Percentiles rank a stretch among this genome's conserved stretches.
Conservation (phyloP, 1,140 invertebrate genomes). For the Thalassaphorura encarpata region DNA sequence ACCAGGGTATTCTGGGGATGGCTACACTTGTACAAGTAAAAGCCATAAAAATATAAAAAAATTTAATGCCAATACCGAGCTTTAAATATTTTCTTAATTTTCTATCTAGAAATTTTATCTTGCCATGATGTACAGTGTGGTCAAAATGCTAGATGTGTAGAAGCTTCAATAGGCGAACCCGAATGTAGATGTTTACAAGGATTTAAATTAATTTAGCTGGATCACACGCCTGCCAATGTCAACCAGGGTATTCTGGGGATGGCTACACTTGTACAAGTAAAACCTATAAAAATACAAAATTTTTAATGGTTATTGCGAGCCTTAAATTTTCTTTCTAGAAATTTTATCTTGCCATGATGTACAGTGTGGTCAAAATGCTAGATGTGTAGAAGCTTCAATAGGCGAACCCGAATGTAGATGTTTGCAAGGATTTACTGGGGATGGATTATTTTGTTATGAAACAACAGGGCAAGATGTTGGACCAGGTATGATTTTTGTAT, state of each 20-base stretch:
- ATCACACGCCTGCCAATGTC: slow-evolving; percentile 61
- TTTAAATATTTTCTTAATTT: slow-evolving; percentile 29
- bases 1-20: slow-evolving; percentile 49
- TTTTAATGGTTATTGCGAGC: slow-evolving; percentile 2
- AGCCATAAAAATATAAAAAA: too few species aligned
- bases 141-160: slow-evolving; percentile 49
- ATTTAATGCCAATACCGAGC: slow-evolving; percentile 21
- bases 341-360: slow-evolving; percentile 41
- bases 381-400: slow-evolving; percentile 46
- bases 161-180: slow-evolving; percentile 39
- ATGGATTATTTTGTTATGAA: slow-evolving; percentile 45
- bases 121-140: slow-evolving; percentile 47
- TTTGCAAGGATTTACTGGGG: slow-evolving; percentile 46
- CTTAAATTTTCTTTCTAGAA: slow-evolving; percentile 13
- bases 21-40: slow-evolving; percentile 39
- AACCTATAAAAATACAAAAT: too few species aligned
- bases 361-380: slow-evolving; percentile 48
- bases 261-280: slow-evolving; percentile 40
- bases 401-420: slow-evolving; percentile 48
- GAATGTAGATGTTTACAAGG: slow-evolving; percentile 49
- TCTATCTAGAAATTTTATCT: slow-evolving; percentile 30
- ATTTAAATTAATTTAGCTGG: slow-evolving; percentile 61
- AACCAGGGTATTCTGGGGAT: slow-evolving; percentile 49
- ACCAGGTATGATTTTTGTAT: slow-evolving; percentile 4
- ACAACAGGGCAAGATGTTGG: slow-evolving; percentile 6